These are phyloP conservation scores for Odocoileus virginianus DNA, from an alignment of 2,113 vertebrate species.

Conservation along the genomic window DNA sequence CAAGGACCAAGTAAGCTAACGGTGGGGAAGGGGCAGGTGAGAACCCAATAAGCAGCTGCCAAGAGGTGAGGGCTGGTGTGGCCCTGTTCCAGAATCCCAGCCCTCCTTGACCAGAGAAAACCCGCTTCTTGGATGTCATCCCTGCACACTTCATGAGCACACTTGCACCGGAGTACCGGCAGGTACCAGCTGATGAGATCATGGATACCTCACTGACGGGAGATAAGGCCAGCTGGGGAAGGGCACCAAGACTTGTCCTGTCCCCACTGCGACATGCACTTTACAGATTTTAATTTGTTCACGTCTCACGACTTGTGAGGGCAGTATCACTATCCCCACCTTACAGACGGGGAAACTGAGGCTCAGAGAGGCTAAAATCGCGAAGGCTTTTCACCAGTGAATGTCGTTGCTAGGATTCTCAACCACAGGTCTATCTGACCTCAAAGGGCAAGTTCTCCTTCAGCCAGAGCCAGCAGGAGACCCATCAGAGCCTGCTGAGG, in stretches of 20 bases:
- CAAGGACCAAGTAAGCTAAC: neutral
- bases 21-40: neutral
- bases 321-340: neutral
- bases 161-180: neutral
- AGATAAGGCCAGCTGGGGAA: neutral
- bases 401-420: neutral
- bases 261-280: fast-evolving
- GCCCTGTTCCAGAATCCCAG: neutral
- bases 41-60: neutral
- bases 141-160: fast-evolving
- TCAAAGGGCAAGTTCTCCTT: neutral
- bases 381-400: neutral
- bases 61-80: neutral
- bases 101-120: neutral
- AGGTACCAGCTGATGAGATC: neutral
- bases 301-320: neutral
- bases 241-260: fast-evolving
- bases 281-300: neutral
- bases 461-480: neutral
- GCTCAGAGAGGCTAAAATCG: neutral
- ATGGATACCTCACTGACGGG: fast-evolving
- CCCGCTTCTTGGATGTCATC: neutral
- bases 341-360: neutral
- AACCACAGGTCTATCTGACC: neutral
- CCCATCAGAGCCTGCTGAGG: neutral